These are phyloP conservation scores for Lasius fuliginosus DNA, from an alignment of 2,888 invertebrate species.

Conservation along the genomic window DNA sequence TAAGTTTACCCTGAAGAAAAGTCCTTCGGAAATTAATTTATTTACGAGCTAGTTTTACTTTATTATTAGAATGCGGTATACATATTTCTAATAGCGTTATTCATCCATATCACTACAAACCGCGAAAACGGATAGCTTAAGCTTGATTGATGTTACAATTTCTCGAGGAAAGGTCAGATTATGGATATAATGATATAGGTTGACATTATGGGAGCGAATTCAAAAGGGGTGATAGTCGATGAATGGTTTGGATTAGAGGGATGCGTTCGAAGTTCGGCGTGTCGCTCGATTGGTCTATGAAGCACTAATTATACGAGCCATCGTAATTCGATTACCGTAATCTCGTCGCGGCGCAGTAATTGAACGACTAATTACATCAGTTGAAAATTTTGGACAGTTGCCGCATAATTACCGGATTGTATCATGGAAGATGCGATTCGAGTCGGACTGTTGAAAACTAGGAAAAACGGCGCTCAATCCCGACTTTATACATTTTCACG, in stretches of 20 bases:
- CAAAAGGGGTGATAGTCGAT: constrained; percentile 45
- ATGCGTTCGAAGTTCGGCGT: constrained; percentile 58
- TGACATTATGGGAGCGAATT: constrained; percentile 4
- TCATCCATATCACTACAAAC: not conserved
- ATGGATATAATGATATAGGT: not conserved
- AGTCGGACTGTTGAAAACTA: constrained; percentile 31
- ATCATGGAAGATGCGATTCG: constrained; percentile 49
- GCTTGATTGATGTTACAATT: not conserved
- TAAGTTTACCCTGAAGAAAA: not conserved
- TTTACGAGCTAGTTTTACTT: not conserved
- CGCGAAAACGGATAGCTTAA: not conserved
- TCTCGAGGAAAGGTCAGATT: constrained; percentile 6
- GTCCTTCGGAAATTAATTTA: not conserved
- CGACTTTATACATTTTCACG: not conserved
- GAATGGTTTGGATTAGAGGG: constrained; percentile 64
- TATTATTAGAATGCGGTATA: not conserved
- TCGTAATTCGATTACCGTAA: constrained; percentile 83
- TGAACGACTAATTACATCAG: constrained; percentile 83
- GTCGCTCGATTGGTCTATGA: constrained; percentile 62
- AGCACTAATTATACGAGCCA: constrained; percentile 80
- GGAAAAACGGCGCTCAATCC: constrained; percentile 11
- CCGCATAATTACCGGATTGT: constrained; percentile 77
- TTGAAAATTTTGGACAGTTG: constrained; percentile 82
- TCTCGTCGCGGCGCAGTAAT: constrained; percentile 80
- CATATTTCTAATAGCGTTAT: not conserved